Evolutionary conservation across 2,888 invertebrate species (phyloP), one percentile per base, ranked within the genome.

Genomic region (Synergus itoensis): DNA sequence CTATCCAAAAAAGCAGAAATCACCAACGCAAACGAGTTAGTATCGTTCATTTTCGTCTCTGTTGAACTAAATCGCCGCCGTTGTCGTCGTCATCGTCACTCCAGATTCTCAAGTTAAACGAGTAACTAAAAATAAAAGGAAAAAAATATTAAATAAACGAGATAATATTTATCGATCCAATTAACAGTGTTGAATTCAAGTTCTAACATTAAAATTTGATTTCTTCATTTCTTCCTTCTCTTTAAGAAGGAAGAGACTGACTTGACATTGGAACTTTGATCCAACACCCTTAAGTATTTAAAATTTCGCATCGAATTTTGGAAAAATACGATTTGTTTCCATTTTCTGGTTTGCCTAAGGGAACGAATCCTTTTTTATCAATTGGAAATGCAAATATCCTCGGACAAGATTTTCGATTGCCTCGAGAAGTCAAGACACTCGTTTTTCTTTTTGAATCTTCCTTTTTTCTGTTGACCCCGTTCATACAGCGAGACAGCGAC

Each of bases 31-130:
- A 73, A 18, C 73, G 53, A 40, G 73, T 53, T 73, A 73, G 36
- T 73, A 73, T 73, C 73, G 73, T 73, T 73, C 53, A 73, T 73
- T 73, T 53, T 69, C 53, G 53, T 73, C 53, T 73, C 53, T 73
- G 53, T 53, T 73, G 73, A 73, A 40, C 40, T 53, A 40, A 53
- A 40, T 36, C 53, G 73, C 53, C 73, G 40, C 36, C 45, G 12
- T 53, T 73, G 40, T 73, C 53, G 73, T 73, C 28, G 11, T 73
- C 69, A 48, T 48, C 69, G 28, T 76, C 65, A 57, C 4, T 73
- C 14, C 53, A 53, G 48, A 73, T 73, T 53, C 48, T 14, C 21
- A 45, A 28, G 69, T 21, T 45, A 69, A 69, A 73, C 73, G 73
- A 53, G 53, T 73, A 53, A 53, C 4, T 67, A 18, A 41, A 65